Evolutionary conservation across 2,113 vertebrate genomes (phyloP).

Genomic region (Polypterus senegalus): DNA sequence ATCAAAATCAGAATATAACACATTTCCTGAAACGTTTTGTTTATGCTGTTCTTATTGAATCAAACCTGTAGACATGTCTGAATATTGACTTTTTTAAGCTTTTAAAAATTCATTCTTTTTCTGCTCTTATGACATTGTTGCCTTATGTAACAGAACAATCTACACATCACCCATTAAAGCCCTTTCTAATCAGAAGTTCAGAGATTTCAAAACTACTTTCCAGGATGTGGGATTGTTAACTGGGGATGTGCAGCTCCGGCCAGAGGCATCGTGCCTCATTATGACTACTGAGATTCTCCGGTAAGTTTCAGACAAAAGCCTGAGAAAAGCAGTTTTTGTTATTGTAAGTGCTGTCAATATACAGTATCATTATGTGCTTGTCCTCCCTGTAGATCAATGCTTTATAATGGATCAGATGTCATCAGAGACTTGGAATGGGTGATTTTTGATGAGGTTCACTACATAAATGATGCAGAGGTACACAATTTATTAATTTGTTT

Average conservation of each 20-base stretch:
- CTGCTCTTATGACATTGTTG: too few relatives aligned
- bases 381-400: constrained; percentile 63
- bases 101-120: too few relatives aligned
- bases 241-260: constrained; percentile 74
- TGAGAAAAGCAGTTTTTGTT: too few relatives aligned
- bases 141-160: constrained; percentile 51
- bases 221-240: constrained; percentile 79
- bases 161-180: constrained; percentile 90
- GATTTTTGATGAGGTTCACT: constrained; percentile 88
- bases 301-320: constrained; percentile 30
- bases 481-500: neutral
- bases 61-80: too few relatives aligned
- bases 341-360: too few relatives aligned
- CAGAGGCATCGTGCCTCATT: constrained; percentile 78
- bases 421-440: constrained; percentile 88
- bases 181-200: constrained; percentile 87
- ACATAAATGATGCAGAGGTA: constrained; percentile 82
- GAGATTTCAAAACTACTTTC: constrained; percentile 79
- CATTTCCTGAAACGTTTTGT: too few relatives aligned
- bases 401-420: constrained; percentile 80
- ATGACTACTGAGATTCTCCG: constrained; percentile 90
- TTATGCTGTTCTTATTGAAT: too few relatives aligned
- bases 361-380: neutral
- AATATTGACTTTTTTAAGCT: too few relatives aligned
- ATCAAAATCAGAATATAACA: too few relatives aligned